Conservation (phyloP, 2,797 vertebrate genomes). For the Enteromius thamalakanensis region DNA sequence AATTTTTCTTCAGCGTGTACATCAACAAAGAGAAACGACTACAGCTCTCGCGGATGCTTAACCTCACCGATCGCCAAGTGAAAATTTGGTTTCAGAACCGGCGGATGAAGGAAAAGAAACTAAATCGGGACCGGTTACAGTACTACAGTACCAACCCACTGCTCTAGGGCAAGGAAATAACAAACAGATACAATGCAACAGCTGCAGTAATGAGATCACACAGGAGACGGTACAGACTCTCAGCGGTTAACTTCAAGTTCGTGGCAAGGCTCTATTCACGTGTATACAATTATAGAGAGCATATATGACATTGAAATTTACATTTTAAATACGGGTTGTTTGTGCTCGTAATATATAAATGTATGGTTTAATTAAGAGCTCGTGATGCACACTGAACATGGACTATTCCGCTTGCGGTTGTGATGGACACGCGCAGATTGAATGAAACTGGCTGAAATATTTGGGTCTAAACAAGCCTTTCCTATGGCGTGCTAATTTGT, state of each 20-base stretch:
- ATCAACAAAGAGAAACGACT: slow-evolving; percentile 99
- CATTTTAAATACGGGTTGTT: slow-evolving; percentile 31
- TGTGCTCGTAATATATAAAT: slow-evolving; percentile 5
- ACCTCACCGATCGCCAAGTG: slow-evolving; percentile 96
- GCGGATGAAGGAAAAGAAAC: slow-evolving; percentile 99
- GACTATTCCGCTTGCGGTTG: background rate
- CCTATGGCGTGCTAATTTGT: background rate
- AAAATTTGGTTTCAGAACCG: slow-evolving; percentile 99
- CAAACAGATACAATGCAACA: slow-evolving; percentile 59
- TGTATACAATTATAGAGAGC: slow-evolving; percentile 36
- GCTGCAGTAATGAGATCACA: slow-evolving; percentile 12
- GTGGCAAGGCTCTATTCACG: slow-evolving; percentile 60
- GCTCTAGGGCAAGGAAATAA: slow-evolving; percentile 72
- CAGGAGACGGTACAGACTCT: slow-evolving; percentile 51
- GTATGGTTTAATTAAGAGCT: background rate
- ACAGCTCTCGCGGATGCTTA: slow-evolving; percentile 95
- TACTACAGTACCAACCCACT: slow-evolving; percentile 95
- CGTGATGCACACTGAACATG: background rate
- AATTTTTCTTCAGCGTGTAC: slow-evolving; percentile 99
- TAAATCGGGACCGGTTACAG: slow-evolving; percentile 98
- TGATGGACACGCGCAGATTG: background rate
- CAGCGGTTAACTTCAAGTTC: slow-evolving; percentile 79
- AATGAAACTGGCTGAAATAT: background rate
- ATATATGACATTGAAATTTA: background rate
- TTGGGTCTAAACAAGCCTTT: background rate